Conservation (phyloP, 2,888 invertebrate genomes). For the Chrysomela aeneicollis region DNA sequence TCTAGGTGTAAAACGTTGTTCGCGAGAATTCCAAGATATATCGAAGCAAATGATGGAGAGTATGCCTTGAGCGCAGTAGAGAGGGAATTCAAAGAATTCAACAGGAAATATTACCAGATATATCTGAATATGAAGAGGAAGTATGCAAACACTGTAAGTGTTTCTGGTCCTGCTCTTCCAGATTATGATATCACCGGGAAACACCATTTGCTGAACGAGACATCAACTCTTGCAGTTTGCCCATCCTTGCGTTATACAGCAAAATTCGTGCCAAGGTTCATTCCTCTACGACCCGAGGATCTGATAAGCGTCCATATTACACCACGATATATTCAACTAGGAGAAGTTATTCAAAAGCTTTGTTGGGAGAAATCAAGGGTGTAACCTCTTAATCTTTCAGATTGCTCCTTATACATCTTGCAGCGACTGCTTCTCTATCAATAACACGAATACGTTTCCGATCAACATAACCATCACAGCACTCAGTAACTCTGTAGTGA, state of each 20-base stretch:
- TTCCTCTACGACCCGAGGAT: conserved; percentile 59
- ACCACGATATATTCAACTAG: conserved; percentile 53
- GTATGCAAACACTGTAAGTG: neutral
- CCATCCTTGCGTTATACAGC: neutral
- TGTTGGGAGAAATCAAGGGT: too few species aligned
- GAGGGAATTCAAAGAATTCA: conserved; percentile 36
- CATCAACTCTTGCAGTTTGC: neutral
- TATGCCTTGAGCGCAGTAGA: conserved; percentile 45
- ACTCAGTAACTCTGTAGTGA: conserved; percentile 39
- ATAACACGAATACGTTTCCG: conserved; percentile 58
- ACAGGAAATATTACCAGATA: conserved; percentile 38
- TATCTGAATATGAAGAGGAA: conserved; percentile 33
- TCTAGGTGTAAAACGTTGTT: conserved; percentile 55
- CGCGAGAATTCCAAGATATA: conserved; percentile 48
- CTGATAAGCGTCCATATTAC: conserved; percentile 58
- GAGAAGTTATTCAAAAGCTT: conserved; percentile 44
- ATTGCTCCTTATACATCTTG: conserved; percentile 51
- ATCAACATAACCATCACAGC: conserved; percentile 49
- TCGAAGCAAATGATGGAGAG: conserved; percentile 38
- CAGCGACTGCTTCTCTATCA: conserved; percentile 51
- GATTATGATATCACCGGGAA: conserved; percentile 35
- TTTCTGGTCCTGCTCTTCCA: neutral
- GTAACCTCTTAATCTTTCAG: conserved; percentile 40
- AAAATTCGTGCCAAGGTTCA: conserved; percentile 31
- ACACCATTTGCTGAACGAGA: conserved; percentile 29